Conservation (phyloP, 1,140 invertebrate species). For the Drosophila paulistorum region DNA sequence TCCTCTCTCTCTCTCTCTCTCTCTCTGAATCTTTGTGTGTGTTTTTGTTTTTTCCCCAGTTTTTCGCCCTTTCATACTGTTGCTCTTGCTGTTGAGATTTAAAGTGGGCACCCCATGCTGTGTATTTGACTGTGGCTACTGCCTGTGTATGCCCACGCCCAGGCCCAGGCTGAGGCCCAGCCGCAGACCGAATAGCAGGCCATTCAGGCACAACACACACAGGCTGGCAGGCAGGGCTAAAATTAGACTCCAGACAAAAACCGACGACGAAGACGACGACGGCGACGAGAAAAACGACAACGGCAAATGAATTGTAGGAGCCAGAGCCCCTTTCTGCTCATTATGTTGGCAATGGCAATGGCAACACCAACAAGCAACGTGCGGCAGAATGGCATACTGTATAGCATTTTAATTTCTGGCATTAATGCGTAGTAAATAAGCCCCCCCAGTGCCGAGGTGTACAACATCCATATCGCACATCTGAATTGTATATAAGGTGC, state of each 20-base stretch:
- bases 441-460: neutral
- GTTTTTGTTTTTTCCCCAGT: slow-evolving; percentile 33
- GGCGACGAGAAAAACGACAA: neutral
- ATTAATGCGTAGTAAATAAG: slow-evolving; percentile 70
- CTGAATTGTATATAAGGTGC: slow-evolving; percentile 16
- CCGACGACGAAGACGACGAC: slow-evolving; percentile 15
- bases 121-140: slow-evolving; percentile 48
- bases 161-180: too few relatives aligned
- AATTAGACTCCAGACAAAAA: slow-evolving; percentile 75
- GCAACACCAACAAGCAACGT: slow-evolving; percentile 23
- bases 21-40: slow-evolving; percentile 9
- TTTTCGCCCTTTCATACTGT: slow-evolving; percentile 25
- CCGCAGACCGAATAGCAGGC: slow-evolving; percentile 10
- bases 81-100: slow-evolving; percentile 53
- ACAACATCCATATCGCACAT: slow-evolving; percentile 23
- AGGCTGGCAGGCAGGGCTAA: slow-evolving; percentile 38
- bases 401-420: slow-evolving; percentile 72
- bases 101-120: slow-evolving; percentile 74
- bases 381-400: slow-evolving; percentile 38
- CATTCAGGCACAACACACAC: slow-evolving; percentile 22
- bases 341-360: slow-evolving; percentile 60
- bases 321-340: slow-evolving; percentile 35
- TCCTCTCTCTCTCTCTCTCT: slow-evolving; percentile 5
- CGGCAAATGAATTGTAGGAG: slow-evolving; percentile 30
- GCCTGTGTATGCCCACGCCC: slow-evolving; percentile 23